Evolutionary conservation across 2,888 invertebrate species (phyloP), one percentile per base, ranked within the genome.

Genomic region (Acleris cristana): DNA sequence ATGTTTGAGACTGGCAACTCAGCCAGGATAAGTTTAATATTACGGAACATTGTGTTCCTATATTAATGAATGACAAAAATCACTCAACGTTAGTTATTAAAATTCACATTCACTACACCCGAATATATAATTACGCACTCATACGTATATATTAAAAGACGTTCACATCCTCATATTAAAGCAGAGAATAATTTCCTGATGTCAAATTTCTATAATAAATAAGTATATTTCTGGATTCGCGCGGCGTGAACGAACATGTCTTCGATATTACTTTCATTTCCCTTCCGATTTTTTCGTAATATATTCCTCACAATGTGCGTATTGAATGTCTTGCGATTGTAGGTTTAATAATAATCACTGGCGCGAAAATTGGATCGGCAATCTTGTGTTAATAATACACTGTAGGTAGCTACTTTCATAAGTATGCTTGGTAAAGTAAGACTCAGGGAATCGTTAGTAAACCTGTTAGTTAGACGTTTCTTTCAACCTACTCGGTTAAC

Each of bases 241-340:
- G 40, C 62, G 67, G 61, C 23, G 67, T 54, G 67, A 49, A 40
- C 40, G 67, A 67, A 67, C 67, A 67, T 53, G 67, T 67, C 67
- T 67, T 67, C 67, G 62, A 67, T 67, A 67, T 67, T 67, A 58
- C 67, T 67, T 67, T 57, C 62, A 67, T 67, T 67, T 67, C 67
- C 67, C 58, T 58, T 62, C 58, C 34, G 58, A 67, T 67, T 63
- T 67, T 63, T 67, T 63, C 63, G 53, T 63, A 63, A 67, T 63
- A 67, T 67, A 58, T 63, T 63, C 61, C 54, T 53, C 67, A 63
- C 58, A 67, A 58, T 67, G 48, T 63, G 63, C 66, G 61, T 34
- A 53, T 45, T 66, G 56, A 66, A 66, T 66, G 56, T 52, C 21
- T 57, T 62, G 57, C 61, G 61, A 66, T 62, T 62, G 52, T 57